Base-by-base conservation (phyloP, 2,888 invertebrate genomes). In the Microplitis manilae region DNA sequence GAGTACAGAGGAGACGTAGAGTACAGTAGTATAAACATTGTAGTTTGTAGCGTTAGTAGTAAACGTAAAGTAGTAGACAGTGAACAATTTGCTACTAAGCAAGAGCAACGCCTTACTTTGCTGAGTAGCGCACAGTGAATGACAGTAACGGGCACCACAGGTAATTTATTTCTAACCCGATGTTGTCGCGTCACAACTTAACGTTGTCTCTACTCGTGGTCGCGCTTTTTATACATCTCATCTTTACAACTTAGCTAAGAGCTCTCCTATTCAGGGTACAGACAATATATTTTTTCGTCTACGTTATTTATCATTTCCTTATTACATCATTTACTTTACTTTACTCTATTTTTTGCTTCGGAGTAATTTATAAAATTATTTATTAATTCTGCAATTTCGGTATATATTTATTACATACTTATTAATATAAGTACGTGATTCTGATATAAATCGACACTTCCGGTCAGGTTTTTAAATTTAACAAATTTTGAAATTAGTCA, bases 81-180 rank as follows among this genome's bases (percentile, higher is more conserved):
- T 72, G 59, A 40, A 59, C 67, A 76, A 76, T 76, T 71, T 60
- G 72, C 76, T 62, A 72, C 64, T 76, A 72, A 71, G 39, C 64
- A 67, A 65, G 70, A 60, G 67, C 73, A 73, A 73, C 38, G 50
- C 59, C 73, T 64, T 59, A 71, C 1, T 61, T 62, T 71, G 39
- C 61, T 39, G 62, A 62, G 61, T 61, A 41, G 30, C 20, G 30
- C 41, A 69, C 60, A 38, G 50, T 65, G 65, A 73, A 73, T 73
- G 73, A 73, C 65, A 65, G 61, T 75, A 75, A 75, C 68, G 67
- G 38, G 59, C 60, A 74, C 61, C 30, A 30, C 68, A 50, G 59
- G 65, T 64, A 75, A 62, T 64, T 38, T 8, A 15, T 74, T 71
- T 30, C 62, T 38, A 8, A 62, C 64, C 73, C 39, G 41, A 7